phyloP scores from a whole-genome alignment of 2,888 invertebrate genomes.

The Eupsilia transversa region DNA sequence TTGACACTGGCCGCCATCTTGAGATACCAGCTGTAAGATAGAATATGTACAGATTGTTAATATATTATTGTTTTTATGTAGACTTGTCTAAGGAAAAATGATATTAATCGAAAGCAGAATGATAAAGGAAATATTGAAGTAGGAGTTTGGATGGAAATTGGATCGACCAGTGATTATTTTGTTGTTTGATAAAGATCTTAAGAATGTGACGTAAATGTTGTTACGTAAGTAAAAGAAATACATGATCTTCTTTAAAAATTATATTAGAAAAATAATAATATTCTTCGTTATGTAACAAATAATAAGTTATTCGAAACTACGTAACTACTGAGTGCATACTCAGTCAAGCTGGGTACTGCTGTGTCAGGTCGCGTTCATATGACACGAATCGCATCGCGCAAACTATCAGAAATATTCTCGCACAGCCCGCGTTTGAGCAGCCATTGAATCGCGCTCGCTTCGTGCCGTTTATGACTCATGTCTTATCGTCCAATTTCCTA shows the following conservation, averaged over 20 bases:
- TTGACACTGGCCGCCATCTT: slow-evolving; percentile 77
- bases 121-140: not conserved
- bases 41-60: slow-evolving; percentile 31
- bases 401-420: no score
- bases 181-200: not conserved
- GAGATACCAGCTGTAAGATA: slow-evolving; percentile 73
- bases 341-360: not conserved
- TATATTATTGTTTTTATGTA: slow-evolving; percentile 44
- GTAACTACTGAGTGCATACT: not conserved
- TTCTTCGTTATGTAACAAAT: not conserved
- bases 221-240: not conserved
- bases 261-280: not conserved
- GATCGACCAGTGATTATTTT: slow-evolving; percentile 1
- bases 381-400: no score
- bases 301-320: not conserved
- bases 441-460: not conserved
- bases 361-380: not conserved
- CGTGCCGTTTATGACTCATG: not conserved
- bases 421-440: not conserved
- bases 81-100: slow-evolving; percentile 46
- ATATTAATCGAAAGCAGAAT: slow-evolving; percentile 29
- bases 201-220: not conserved
- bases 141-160: not conserved
- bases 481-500: not conserved
- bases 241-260: not conserved